Conservation (phyloP, 2,113 vertebrate species). For the Epinephelus cyanopodus region DNA sequence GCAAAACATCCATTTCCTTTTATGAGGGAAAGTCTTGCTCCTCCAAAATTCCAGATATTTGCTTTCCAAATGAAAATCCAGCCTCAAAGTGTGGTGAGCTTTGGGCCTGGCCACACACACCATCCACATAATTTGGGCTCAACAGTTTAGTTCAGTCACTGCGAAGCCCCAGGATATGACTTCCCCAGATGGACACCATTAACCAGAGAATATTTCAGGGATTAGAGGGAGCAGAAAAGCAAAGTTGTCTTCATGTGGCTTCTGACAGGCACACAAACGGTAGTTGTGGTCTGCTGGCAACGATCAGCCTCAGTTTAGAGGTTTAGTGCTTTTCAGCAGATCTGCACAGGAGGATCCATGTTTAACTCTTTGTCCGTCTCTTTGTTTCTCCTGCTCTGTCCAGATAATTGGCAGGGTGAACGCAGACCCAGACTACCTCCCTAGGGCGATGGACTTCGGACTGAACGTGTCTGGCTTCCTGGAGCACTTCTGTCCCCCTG, state of each 20-base stretch:
- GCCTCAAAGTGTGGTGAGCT: slow-evolving; percentile 21
- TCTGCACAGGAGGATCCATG: slow-evolving; percentile 1
- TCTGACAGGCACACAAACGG: slow-evolving; percentile 24
- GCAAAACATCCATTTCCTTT: slow-evolving; percentile 25
- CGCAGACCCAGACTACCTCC: slow-evolving; percentile 97
- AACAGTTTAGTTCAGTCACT: slow-evolving; percentile 41
- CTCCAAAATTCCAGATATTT: slow-evolving; percentile 23
- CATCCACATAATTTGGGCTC: slow-evolving; percentile 43
- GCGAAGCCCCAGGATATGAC: slow-evolving; percentile 28
- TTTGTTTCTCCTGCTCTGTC: slow-evolving; percentile 1
- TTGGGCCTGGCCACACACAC: slow-evolving; percentile 36
- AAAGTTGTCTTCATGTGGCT: slow-evolving; percentile 65
- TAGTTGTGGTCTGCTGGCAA: slow-evolving; percentile 49
- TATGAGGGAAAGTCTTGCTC: slow-evolving; percentile 30
- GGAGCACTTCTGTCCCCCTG: slow-evolving; percentile 91
- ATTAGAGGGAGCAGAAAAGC: slow-evolving; percentile 61
- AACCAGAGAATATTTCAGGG: slow-evolving; percentile 25
- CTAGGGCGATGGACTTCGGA: slow-evolving; percentile 93
- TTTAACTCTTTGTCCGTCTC: slow-evolving; percentile 22
- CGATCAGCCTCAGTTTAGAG: slow-evolving; percentile 29
- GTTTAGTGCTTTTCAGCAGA: slow-evolving; percentile 45
- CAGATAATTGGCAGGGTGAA: slow-evolving; percentile 97
- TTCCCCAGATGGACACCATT: slow-evolving; percentile 69
- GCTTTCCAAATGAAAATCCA: slow-evolving; percentile 28
- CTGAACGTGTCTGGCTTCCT: slow-evolving; percentile 94